Evolutionary conservation across 1,140 invertebrate species (phyloP).

Genomic region (Calliphora vicina): DNA sequence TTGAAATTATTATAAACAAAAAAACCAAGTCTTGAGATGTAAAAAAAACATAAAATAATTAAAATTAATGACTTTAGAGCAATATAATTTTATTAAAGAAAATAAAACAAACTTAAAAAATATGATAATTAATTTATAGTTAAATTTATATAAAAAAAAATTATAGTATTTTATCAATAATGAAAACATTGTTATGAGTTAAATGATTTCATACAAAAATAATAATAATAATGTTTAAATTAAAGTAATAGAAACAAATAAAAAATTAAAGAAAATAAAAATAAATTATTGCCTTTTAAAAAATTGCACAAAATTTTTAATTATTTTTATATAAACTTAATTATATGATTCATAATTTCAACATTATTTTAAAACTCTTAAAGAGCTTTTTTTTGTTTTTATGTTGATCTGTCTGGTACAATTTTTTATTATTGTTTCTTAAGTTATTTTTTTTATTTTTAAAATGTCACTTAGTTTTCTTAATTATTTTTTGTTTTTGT

Average conservation of each 20-base stretch:
- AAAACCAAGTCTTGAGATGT: slow-evolving; percentile 25
- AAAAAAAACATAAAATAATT: not conserved
- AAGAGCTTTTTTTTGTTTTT: not conserved
- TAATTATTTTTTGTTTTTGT: not conserved
- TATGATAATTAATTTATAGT: not conserved
- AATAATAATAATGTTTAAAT: not conserved
- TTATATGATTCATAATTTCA: too few relatives aligned
- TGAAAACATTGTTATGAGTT: not conserved
- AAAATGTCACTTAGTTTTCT: not conserved
- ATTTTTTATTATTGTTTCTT: too few relatives aligned
- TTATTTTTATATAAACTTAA: too few relatives aligned
- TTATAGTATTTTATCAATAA: not conserved
- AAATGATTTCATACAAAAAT: not conserved
- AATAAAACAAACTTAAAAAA: not conserved
- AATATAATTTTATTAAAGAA: slow-evolving; percentile 10
- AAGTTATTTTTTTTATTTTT: not conserved
- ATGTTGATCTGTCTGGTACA: too few relatives aligned
- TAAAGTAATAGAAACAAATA: not conserved
- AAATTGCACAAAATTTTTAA: slow-evolving; percentile 1
- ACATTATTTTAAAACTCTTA: not conserved
- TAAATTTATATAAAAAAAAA: not conserved
- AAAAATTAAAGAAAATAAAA: not conserved
- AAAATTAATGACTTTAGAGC: slow-evolving; percentile 21
- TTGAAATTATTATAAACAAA: slow-evolving; percentile 20
- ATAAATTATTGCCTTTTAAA: slow-evolving; percentile 21